Conservation (phyloP, 37 sponge, comb jelly and placozoan species). For the Hormiphora californensis region DNA sequence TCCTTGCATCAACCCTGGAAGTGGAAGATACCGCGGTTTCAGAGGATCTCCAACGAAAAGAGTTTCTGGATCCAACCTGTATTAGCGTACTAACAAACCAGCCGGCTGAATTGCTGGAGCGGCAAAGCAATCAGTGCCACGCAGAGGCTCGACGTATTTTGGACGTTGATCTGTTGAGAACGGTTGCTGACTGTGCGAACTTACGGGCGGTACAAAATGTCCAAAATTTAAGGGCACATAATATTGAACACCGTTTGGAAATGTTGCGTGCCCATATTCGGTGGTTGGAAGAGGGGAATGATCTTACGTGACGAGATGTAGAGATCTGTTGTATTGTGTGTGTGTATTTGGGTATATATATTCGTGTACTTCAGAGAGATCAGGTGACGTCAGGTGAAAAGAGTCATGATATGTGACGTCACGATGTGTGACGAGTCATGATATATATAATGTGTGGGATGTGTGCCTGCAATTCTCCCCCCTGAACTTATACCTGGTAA, state of each 20-base stretch:
- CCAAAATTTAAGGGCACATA: neutral
- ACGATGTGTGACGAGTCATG: too few relatives aligned
- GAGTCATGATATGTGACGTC: too few relatives aligned
- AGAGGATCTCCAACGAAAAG: slow-evolving; percentile 4
- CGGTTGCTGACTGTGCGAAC: slow-evolving; percentile 43
- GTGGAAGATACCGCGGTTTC: neutral
- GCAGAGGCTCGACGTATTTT: slow-evolving; percentile 2
- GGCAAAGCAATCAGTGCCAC: slow-evolving; percentile 40
- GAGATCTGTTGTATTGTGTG: neutral
- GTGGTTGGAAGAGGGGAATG: slow-evolving; percentile 44
- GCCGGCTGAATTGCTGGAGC: slow-evolving; percentile 22
- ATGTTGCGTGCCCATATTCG: slow-evolving; percentile 27
- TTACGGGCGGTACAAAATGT: slow-evolving; percentile 33
- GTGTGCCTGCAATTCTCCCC: too few relatives aligned
- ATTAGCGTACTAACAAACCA: slow-evolving; percentile 25
- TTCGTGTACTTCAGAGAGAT: too few relatives aligned
- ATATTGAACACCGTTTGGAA: slow-evolving; percentile 29
- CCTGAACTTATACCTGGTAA: too few relatives aligned
- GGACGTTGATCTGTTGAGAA: slow-evolving; percentile 6
- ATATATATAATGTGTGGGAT: too few relatives aligned
- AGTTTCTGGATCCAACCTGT: slow-evolving; percentile 21
- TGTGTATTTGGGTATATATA: neutral
- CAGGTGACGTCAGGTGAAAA: too few relatives aligned
- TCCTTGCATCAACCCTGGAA: neutral
- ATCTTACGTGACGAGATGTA: slow-evolving; percentile 21